Evolutionary conservation across 2,888 invertebrate genomes (phyloP), one percentile per base, ranked within the genome.

Genomic region (Dysmachus trigonus): DNA sequence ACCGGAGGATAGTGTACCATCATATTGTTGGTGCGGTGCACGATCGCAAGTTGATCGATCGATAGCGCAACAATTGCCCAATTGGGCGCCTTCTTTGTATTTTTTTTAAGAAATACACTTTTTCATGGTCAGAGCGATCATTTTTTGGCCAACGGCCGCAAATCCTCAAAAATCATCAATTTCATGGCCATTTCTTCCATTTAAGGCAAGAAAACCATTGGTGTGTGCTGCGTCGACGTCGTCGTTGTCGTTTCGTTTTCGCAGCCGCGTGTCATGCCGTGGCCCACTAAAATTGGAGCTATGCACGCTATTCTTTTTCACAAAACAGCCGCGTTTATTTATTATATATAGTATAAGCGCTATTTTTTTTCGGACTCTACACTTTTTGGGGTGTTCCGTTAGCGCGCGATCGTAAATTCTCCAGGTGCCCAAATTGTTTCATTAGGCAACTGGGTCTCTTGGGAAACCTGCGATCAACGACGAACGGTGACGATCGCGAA

Each of bases 1-100:
- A 51, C 51, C 18, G 18, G 38, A 38, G 38, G 10, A 2, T 6
- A 51, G 18, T 51, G 7, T 51, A 18, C 51, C 18, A 8, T 18
- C n/a, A n/a, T n/a, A n/a, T n/a, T n/a, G 18, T 41, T 41, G 38
- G 15, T 41, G 13, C 62, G 27, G 10, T 62, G 22, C 62, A 22
- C 22, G 62, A 62, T 62, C 62, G 27, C 62, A 31, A 6, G 10
- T 53, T 51, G 81, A 81, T 81, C 81, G 81, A 81, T 81, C 81
- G 81, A 81, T 81, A 81, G 53, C 62, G 81, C 81, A 81, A 81
- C 81, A 81, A 81, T 81, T 81, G 62, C 81, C 53, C 27, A 81
- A 81, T 81, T 81, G 81, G 33, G 53, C 33, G 81, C 53, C 62
- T 27, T 18, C 81, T 41, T 41, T n/a, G n/a, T n/a, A n/a, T n/a